A percentile compares a stretch with the other conserved stretches of the same genome.
Conservation (phyloP, 2,888 invertebrate species). For the Papilio gigon region DNA sequence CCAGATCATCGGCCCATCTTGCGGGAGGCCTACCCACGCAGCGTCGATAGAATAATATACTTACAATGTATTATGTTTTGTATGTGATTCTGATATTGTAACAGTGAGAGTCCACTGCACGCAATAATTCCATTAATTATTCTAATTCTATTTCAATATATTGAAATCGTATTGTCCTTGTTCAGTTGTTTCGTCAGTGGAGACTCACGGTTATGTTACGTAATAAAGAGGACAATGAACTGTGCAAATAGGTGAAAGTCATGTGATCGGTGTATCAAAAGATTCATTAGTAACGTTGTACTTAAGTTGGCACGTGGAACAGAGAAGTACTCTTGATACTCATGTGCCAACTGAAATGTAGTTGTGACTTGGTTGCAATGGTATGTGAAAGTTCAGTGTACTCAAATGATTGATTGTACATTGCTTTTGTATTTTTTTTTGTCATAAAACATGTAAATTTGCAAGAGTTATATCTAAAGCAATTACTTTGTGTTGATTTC, state of each 20-base stretch:
- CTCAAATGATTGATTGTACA: not conserved
- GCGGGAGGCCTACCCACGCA: too few relatives aligned
- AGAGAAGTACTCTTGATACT: not conserved
- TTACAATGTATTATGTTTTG: too few relatives aligned
- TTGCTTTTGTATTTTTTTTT: not conserved
- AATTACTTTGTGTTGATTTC: constrained; percentile 27
- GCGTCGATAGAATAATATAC: too few relatives aligned
- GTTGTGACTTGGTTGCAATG: not conserved
- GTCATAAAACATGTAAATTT: constrained; percentile 4
- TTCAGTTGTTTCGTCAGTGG: not conserved
- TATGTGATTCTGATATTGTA: too few relatives aligned
- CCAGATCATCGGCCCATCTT: too few relatives aligned
- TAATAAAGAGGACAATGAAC: constrained; percentile 1
- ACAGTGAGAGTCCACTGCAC: too few relatives aligned
- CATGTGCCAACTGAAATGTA: not conserved
- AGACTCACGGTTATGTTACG: not conserved
- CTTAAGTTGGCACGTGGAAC: not conserved
- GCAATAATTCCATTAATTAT: too few relatives aligned
- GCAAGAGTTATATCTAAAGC: constrained; percentile 21
- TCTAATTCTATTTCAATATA: too few relatives aligned
- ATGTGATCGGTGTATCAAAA: not conserved
- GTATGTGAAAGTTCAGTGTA: not conserved
- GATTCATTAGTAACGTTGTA: too few relatives aligned
- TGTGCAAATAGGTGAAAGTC: not conserved
- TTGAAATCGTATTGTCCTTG: too few relatives aligned